Evolutionary conservation across 2,797 vertebrate species (phyloP), one percentile per base, ranked within the genome.

Genomic region (Leptoclinus maculatus): DNA sequence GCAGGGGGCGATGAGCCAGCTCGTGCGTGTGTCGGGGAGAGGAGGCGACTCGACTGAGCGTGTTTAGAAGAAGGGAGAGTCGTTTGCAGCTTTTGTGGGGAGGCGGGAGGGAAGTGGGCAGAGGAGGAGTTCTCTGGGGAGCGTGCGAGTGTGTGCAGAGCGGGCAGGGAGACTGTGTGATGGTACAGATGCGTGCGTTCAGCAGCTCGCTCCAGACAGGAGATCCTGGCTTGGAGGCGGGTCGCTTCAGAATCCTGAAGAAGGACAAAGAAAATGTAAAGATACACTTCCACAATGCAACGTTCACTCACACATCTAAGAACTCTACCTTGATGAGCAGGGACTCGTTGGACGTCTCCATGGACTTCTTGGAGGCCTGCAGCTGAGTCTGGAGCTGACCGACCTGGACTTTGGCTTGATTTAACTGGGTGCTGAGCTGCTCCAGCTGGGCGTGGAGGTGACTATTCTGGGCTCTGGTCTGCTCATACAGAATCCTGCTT

Each of bases 241-340:
- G 95, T 95, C 86, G 95, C 88, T 90, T 96, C 96, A 14, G 95
- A 96, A 88, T 96, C 96, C 96, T 97, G 71, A 82, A 64, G 34
- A 11, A 43, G 78, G 8, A 84, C 0, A 7, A 6, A 32, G 32
- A 7, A 32, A 21, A 59, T 39, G 13, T 16, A 25, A 38, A 32
- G 23, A 53, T 2, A 25, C 23, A 36, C 23, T 17, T 77, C 14
- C 11, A 13, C 29, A 14, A 19, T 39, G 17, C 1, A 17, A 43
- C n/a, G 34, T 27, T 12, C 0, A 19, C 2, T 39, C n/a, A 36
- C 14, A 21, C 36, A 3, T 27, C 2, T 53, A 2, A 66, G 14
- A 27, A 53, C 45, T 84, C 80, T 80, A 97, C 96, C 93, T 96
- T 96, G 81, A 95, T 92, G 87, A 96, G 93, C 43, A 96, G 85